Evolutionary conservation across 2,888 invertebrate genomes (phyloP), one percentile per base, ranked within the genome.

Genomic region (Malthinus seriepunctatus): DNA sequence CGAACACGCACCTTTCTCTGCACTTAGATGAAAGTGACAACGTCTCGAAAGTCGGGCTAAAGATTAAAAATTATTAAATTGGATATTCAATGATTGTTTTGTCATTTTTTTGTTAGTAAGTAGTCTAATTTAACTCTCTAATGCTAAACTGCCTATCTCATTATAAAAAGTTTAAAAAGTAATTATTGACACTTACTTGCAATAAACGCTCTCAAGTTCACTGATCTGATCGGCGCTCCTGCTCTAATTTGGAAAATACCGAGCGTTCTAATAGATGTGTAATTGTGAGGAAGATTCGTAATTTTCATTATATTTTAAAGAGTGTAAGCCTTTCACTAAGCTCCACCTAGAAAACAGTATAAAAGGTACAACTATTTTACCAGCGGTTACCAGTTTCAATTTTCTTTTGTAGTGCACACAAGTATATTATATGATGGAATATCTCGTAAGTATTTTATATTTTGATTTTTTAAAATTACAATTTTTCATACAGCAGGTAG

Each of bases 271-370:
- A 42, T 15, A 42, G 15, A 23, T 42, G 12, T 12, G 23, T 15
- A 23, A 42, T 42, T 42, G 49, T 51, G 51, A 52, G 42, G 46
- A 51, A 23, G 60, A 60, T 56, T 50, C 51, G 33, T 42, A 42
- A 37, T 60, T 60, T 59, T 56, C 50, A 51, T 56, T 55, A 60
- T 60, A 60, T 60, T 60, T 55, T 56, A 34, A 51, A 47, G 38
- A 51, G 35, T 55, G 44, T 34, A 51, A 46, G 38, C 56, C 64
- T 63, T 64, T 64, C 64, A 64, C 64, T 56, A 59, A 63, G 63
- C 68, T 64, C 66, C 69, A 65, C 68, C 67, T 59, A 61, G 59
- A 59, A 45, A 44, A 49, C 38, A 44, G 49, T 70, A 70, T 70
- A 70, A 66, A 70, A 69, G 67, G 57, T n/a, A 35, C 34, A 34